phyloP scores from a whole-genome alignment of 2,888 invertebrate species.

The Xylota sylvarum region DNA sequence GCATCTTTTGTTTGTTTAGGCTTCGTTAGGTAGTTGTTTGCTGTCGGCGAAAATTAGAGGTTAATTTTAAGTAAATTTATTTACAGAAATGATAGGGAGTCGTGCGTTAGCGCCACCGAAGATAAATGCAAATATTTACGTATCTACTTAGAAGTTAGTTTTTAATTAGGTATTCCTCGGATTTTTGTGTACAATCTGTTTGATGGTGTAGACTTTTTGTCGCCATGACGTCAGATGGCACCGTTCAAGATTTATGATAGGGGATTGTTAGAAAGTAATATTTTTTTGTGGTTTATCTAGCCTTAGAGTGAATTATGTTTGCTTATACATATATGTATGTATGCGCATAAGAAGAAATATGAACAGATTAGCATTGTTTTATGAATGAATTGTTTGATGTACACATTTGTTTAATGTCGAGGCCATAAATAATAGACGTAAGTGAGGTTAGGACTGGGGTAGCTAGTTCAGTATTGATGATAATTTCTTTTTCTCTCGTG shows the following conservation, averaged over 20 bases:
- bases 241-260: background rate
- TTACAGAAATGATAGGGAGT: background rate
- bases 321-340: too few species aligned
- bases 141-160: background rate
- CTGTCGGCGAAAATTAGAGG: slow-evolving; percentile 8
- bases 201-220: slow-evolving; percentile 1
- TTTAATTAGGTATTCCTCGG: background rate
- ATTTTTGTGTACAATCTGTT: background rate
- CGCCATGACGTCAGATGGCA: background rate
- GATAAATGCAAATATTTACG: slow-evolving; percentile 14
- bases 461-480: too few species aligned
- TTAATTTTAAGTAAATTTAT: slow-evolving; percentile 10
- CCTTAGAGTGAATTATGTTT: too few species aligned
- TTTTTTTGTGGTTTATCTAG: too few species aligned
- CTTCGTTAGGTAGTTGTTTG: slow-evolving; percentile 1
- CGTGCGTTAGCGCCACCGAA: slow-evolving; percentile 13
- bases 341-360: too few species aligned
- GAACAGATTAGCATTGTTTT: too few species aligned
- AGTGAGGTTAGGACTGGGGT: too few species aligned
- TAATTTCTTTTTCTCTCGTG: too few species aligned
- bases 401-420: too few species aligned
- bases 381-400: too few species aligned
- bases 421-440: too few species aligned
- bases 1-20: background rate
- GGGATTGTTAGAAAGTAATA: too few species aligned